Evolutionary conservation across 1,140 invertebrate genomes (phyloP).

Genomic region (Lepidurus arcticus): DNA sequence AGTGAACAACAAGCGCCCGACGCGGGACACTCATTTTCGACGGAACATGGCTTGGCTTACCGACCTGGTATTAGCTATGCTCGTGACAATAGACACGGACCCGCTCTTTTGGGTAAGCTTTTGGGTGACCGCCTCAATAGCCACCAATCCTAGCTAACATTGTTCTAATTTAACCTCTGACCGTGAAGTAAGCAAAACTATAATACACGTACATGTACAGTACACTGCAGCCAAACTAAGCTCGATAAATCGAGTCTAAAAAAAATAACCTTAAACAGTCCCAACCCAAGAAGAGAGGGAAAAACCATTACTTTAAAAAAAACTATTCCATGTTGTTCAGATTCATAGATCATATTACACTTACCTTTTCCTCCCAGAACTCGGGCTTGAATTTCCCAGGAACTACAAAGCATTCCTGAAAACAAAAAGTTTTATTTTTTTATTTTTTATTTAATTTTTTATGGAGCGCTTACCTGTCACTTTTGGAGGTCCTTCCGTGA

Average conservation of each 20-base stretch:
- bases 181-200: background rate
- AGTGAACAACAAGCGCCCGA: background rate
- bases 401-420: background rate
- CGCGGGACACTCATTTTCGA: background rate
- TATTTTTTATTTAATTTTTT: too few relatives aligned
- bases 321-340: background rate
- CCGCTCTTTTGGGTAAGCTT: background rate
- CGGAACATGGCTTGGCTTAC: constrained; percentile 1
- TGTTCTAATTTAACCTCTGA: constrained; percentile 19
- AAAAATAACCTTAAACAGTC: background rate
- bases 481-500: background rate
- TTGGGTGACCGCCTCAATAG: background rate
- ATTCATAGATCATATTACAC: background rate
- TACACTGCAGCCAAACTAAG: background rate
- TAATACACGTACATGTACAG: background rate
- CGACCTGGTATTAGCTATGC: constrained; percentile 21
- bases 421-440: too few relatives aligned
- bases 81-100: constrained; percentile 18
- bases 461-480: background rate
- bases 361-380: background rate
- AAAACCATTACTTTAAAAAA: background rate
- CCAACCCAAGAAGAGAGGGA: background rate
- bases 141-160: background rate
- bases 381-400: background rate
- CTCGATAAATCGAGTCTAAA: background rate